Conservation (phyloP, 2,888 invertebrate genomes). For the Sphecodes monilicornis region DNA sequence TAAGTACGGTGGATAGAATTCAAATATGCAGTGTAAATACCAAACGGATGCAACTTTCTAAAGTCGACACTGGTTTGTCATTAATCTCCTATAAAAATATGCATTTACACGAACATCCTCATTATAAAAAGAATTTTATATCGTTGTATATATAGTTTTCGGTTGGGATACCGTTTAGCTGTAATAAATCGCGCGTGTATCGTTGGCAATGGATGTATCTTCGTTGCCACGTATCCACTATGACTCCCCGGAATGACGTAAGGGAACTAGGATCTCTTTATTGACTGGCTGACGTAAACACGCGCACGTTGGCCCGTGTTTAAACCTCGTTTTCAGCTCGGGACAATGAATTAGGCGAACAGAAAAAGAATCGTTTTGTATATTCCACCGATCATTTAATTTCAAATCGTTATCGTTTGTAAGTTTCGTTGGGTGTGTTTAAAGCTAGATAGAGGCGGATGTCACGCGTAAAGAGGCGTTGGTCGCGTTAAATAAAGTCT, state of each 20-base stretch:
- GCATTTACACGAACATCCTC: neutral
- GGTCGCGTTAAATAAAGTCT: neutral
- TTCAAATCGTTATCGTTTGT: neutral
- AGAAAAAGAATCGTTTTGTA: neutral
- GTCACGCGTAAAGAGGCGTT: neutral
- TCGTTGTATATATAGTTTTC: neutral
- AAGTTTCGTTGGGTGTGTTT: neutral
- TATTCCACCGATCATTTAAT: neutral
- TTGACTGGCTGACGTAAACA: slow-evolving; percentile 63
- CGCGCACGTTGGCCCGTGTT: slow-evolving; percentile 29
- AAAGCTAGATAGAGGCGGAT: neutral
- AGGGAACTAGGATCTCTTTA: slow-evolving; percentile 47
- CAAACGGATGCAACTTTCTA: neutral
- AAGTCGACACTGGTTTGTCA: neutral
- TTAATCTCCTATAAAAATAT: neutral
- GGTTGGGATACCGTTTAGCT: slow-evolving; percentile 13
- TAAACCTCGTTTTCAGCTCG: slow-evolving; percentile 11
- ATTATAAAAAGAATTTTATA: neutral
- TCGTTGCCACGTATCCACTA: slow-evolving; percentile 19
- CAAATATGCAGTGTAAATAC: neutral
- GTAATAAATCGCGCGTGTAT: slow-evolving; percentile 31
- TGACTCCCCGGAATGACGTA: slow-evolving; percentile 42
- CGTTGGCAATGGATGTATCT: slow-evolving; percentile 42
- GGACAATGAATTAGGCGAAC: neutral
- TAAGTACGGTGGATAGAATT: neutral